A percentile compares a stretch with the other conserved stretches of the same genome.
phyloP scores from a whole-genome alignment of 2,888 invertebrate genomes.

The Tortrix viridana region DNA sequence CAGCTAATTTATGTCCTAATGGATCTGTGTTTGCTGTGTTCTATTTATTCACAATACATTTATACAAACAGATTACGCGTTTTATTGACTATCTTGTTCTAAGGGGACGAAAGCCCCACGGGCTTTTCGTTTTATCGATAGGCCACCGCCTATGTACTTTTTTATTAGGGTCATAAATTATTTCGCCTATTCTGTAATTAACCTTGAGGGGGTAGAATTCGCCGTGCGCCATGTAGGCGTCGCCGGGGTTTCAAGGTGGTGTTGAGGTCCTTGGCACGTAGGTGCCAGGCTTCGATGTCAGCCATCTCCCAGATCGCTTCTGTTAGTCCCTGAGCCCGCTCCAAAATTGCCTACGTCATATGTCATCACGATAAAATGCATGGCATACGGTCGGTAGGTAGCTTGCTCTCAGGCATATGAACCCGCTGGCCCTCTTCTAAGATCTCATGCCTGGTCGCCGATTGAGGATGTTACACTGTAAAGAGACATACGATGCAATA shows the following conservation, averaged over 20 bases:
- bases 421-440: too few relatives aligned
- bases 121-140: not conserved
- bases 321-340: too few relatives aligned
- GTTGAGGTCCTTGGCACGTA: slow-evolving; percentile 9
- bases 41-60: not conserved
- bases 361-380: too few relatives aligned
- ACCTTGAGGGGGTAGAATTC: slow-evolving; percentile 8
- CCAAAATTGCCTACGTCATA: too few relatives aligned
- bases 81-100: not conserved
- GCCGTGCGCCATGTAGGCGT: slow-evolving; percentile 8
- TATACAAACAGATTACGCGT: slow-evolving; percentile 1
- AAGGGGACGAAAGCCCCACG: not conserved
- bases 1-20: too few relatives aligned
- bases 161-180: slow-evolving; percentile 8
- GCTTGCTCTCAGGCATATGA: too few relatives aligned
- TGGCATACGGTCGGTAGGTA: too few relatives aligned
- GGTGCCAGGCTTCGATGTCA: slow-evolving; percentile 7
- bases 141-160: not conserved
- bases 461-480: too few relatives aligned
- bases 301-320: not conserved
- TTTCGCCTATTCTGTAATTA: slow-evolving; percentile 12
- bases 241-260: slow-evolving; percentile 9
- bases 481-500: too few relatives aligned
- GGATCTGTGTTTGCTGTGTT: too few relatives aligned
- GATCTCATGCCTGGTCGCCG: too few relatives aligned